phyloP scores from a whole-genome alignment of 2,888 invertebrate species.

The Yponomeuta cagnagella region DNA sequence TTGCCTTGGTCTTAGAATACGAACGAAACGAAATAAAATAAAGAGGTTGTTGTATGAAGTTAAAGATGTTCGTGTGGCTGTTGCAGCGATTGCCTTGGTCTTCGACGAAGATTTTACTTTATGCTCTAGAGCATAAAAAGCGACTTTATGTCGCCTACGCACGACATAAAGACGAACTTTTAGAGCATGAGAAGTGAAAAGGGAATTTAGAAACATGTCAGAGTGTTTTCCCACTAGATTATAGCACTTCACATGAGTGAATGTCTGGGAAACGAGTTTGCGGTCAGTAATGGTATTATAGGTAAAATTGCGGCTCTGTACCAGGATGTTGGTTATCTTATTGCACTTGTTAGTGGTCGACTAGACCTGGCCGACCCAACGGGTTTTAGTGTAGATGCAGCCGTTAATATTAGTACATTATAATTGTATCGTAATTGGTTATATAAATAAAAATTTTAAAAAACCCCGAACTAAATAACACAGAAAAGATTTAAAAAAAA shows the following conservation, averaged over 20 bases:
- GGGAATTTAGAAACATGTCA: background rate
- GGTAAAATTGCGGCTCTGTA: slow-evolving; percentile 3
- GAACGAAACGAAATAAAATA: too few species aligned
- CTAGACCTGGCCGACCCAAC: background rate
- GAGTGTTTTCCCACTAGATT: background rate
- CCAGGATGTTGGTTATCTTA: slow-evolving; percentile 11
- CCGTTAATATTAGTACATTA: background rate
- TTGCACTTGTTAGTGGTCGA: slow-evolving; percentile 14
- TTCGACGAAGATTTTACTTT: too few species aligned
- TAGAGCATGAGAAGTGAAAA: too few species aligned
- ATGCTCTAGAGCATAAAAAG: too few species aligned
- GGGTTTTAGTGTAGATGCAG: background rate
- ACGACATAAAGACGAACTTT: too few species aligned
- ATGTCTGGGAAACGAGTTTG: slow-evolving; percentile 9
- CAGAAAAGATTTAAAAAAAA: too few species aligned
- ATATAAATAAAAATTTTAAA: background rate
- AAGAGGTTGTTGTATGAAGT: too few species aligned
- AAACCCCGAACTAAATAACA: too few species aligned
- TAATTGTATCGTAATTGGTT: background rate
- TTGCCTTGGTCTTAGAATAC: too few species aligned
- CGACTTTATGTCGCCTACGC: too few species aligned
- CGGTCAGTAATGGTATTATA: slow-evolving; percentile 9
- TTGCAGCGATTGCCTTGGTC: too few species aligned
- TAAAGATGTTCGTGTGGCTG: too few species aligned
- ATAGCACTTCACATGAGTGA: background rate